A percentile compares a stretch with the other conserved stretches of the same genome.
phyloP scores from a whole-genome alignment of 2,113 vertebrate genomes.

The Empidonax alnorum region DNA sequence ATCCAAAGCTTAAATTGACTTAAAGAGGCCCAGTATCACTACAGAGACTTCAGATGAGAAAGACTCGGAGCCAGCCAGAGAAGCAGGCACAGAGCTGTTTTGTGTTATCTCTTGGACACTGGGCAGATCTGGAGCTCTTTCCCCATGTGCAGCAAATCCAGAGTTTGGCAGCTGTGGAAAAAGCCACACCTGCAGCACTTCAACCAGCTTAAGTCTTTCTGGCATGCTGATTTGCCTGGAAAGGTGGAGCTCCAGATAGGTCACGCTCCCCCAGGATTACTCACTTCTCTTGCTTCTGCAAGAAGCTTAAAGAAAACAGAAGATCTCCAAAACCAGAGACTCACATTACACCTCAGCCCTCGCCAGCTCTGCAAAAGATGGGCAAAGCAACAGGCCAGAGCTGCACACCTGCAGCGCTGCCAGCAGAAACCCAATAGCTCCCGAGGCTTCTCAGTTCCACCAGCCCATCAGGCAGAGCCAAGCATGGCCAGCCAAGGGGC shows the following conservation, averaged over 20 bases:
- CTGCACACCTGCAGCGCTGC: not conserved
- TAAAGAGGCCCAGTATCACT: not conserved
- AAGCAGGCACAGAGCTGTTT: not conserved
- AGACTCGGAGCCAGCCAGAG: not conserved
- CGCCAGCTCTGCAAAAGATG: not conserved
- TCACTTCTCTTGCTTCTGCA: not conserved
- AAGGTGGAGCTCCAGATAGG: not conserved
- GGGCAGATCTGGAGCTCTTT: not conserved
- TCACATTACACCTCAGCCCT: not conserved
- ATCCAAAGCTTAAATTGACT: constrained; percentile 29
- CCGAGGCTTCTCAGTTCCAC: not conserved
- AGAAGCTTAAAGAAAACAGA: not conserved
- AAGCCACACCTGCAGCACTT: not conserved
- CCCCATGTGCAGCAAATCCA: not conserved
- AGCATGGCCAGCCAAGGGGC: not conserved
- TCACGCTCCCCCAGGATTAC: not conserved
- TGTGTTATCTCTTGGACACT: not conserved
- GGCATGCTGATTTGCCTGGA: not conserved
- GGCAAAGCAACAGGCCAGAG: not conserved
- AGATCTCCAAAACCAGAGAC: not conserved
- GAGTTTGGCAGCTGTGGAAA: not conserved
- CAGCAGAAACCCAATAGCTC: not conserved
- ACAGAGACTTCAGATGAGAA: not conserved
- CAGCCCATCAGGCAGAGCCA: not conserved
- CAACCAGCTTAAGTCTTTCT: not conserved